Base-by-base conservation (phyloP, 2,113 vertebrate species). In the Clarias macrocephalus region DNA sequence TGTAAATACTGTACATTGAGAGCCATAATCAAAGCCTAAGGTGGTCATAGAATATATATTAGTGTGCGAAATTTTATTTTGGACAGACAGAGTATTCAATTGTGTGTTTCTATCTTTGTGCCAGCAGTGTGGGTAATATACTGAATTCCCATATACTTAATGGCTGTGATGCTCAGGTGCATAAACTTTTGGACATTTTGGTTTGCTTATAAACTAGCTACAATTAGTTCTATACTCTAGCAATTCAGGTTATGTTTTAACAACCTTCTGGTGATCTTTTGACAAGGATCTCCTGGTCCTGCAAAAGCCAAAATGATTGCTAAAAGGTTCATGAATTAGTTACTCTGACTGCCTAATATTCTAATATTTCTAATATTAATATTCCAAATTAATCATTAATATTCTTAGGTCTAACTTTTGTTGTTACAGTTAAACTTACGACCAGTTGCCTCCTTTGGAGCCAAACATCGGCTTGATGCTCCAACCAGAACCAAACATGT, bases 401-500 rank as follows among this genome's bases (percentile, higher is more conserved):
- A 54, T 63, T 5, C 16, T 5, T 73, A 3, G 62, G 25, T 52
- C 37, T 30, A 63, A 79, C 2, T 5, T 15, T 54, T 18, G 10
- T 48, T 25, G 23, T 63, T 85, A 25, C 2, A 23, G 59, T 56
- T 80, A 54, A 89, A 98, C 98, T 97, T 94, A 99, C 98, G 97
- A 92, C 98, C 98, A 99, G 88, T 99, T 99, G 57, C 70, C 95
- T 89, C 92, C 93, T 89, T 93, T 91, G 0, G 90, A 48, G 33
- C 88, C 73, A 18, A 99, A 99, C 98, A 99, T 99, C 0, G 97
- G 96, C 87, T 97, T 93, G 33, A 99, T 97, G 0, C 98, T 99
- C 98, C 98, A 99, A 0, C 97, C 97, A 3, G 98, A 99, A 0
- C 98, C 97, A 0, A 99, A 99, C 94, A 99, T 95, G 88, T 99